Conservation (phyloP, 2,888 invertebrate species). For the Pelosia muscerda region DNA sequence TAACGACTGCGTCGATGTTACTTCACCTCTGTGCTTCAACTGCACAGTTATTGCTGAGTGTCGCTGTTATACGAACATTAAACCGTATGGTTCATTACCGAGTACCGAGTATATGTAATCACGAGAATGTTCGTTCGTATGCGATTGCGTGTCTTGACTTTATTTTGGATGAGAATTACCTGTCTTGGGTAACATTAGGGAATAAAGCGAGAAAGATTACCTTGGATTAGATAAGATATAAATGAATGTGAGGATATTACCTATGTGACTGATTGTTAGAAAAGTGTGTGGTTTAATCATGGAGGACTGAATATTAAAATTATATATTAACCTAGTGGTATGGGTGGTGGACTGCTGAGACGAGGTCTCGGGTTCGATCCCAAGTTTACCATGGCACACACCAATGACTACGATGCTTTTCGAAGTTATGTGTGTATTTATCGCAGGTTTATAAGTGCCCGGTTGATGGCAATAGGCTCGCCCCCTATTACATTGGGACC, state of each 20-base stretch:
- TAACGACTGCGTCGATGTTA: constrained; percentile 18
- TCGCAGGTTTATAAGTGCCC: too few species aligned
- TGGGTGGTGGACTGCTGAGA: too few species aligned
- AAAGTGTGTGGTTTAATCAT: too few species aligned
- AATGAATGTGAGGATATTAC: neutral
- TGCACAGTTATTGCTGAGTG: constrained; percentile 32
- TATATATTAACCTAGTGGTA: too few species aligned
- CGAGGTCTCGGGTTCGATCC: too few species aligned
- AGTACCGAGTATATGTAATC: constrained; percentile 7
- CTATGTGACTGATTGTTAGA: neutral
- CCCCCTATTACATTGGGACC: too few species aligned
- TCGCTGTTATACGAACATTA: constrained; percentile 31
- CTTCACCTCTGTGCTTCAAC: too few species aligned
- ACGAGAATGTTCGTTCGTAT: constrained; percentile 5
- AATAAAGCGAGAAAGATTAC: neutral
- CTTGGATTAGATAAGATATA: neutral
- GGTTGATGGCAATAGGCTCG: too few species aligned
- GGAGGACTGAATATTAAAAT: too few species aligned
- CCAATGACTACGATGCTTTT: too few species aligned
- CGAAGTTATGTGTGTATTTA: too few species aligned
- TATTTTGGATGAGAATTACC: neutral
- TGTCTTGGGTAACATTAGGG: neutral
- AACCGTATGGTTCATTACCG: constrained; percentile 27
- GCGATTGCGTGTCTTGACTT: neutral
- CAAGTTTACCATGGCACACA: too few species aligned